phyloP scores from a whole-genome alignment of 2,797 vertebrate genomes.

The Cuculus canorus region DNA sequence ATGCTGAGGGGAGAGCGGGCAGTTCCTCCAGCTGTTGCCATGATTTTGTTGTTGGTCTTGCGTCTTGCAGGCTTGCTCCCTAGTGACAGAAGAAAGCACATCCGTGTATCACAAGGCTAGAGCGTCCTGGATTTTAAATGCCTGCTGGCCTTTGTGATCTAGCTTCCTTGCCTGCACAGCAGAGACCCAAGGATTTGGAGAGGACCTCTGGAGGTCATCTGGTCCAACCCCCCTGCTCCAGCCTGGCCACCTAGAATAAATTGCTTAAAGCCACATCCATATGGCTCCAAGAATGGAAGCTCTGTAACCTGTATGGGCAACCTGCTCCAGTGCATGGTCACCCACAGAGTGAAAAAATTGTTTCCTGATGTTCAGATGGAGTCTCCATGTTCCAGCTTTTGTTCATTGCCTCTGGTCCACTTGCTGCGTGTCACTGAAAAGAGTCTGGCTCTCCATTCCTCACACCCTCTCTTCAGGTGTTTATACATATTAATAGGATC shows the following conservation, averaged over 20 bases:
- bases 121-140: neutral
- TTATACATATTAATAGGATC: neutral
- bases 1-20: slow-evolving; percentile 90
- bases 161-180: neutral
- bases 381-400: neutral
- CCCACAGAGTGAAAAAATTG: accelerated
- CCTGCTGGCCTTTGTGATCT: neutral
- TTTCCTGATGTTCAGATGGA: neutral
- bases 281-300: accelerated
- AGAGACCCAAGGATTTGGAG: neutral
- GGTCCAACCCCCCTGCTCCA: neutral
- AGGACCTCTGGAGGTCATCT: neutral
- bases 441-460: neutral
- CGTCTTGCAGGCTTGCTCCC: slow-evolving; percentile 62
- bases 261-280: neutral
- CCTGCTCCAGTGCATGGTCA: neutral
- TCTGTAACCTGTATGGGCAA: neutral
- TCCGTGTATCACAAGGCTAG: neutral
- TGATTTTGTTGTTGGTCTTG: slow-evolving; percentile 66
- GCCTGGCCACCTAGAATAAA: neutral
- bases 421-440: neutral
- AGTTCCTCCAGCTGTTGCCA: slow-evolving; percentile 43
- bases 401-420: neutral
- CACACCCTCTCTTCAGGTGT: neutral
- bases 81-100: neutral